Base-by-base conservation (phyloP, 2,888 invertebrate genomes). In the Calameuta idolon region DNA sequence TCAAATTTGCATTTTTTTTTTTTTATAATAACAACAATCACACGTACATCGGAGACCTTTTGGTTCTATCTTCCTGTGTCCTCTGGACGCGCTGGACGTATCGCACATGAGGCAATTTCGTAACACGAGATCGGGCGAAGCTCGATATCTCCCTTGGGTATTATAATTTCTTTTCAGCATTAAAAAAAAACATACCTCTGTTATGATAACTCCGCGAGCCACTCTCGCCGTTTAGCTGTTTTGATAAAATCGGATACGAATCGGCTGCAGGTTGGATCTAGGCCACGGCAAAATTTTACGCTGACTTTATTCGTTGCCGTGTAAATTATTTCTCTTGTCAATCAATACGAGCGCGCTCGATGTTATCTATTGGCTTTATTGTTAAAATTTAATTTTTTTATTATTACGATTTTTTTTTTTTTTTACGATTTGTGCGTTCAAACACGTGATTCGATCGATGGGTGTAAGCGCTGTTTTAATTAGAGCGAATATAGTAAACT, bases 201-300 rank as follows among this genome's bases (percentile, higher is more conserved):
- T 86, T 86, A 86, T 86, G 85, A 84, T 85, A 86, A 83, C 84
- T 82, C 75, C 12, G 68, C 78, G 79, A 86, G 83, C 82, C 76
- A 75, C 76, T 76, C 79, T 81, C 78, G 79, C 31, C 12, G 31
- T 12, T 1, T 31, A 12, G 31, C 12, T 71, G 71, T 71, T 71
- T 71, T 31, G 31, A 71, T 15, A 71, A 71, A 31, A 71, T 71
- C 11, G 31, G 31, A 30, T 71, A 1, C 71, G 71, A 71, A 11
- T 12, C 31, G 31, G 15, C 23, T 23, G 40, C 40, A 55, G 40
- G 23, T 55, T 55, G 23, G 40, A 55, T 55, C 40, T 55, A 55
- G 40, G 40, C 40, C 40, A 55, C 9, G 23, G 23, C 1, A 9
- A 55, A 55, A 55, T 23, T 55, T 1, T 23, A 55, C 2, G 23